Percentiles rank a stretch among this genome's conserved stretches.
Conservation (phyloP, 2,113 vertebrate species). For the Dolichallabes microphthalmus region DNA sequence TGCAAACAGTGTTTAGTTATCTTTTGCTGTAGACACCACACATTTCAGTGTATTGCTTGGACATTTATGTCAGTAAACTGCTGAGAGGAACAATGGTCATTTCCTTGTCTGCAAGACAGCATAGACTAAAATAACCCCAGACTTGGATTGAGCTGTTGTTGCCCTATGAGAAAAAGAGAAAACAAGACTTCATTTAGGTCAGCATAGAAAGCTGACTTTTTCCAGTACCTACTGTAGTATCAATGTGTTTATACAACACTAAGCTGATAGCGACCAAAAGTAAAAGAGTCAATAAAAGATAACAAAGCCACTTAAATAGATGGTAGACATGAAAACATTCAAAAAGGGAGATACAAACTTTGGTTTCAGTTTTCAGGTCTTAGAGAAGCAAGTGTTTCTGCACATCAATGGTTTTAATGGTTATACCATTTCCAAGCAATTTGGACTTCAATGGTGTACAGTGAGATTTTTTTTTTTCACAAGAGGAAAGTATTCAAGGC, state of each 20-base stretch:
- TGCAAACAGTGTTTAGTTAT: constrained; percentile 22
- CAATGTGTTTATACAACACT: background rate
- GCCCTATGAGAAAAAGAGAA: background rate
- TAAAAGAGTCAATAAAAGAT: background rate
- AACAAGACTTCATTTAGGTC: background rate
- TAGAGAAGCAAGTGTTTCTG: too few species aligned
- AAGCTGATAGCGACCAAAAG: background rate
- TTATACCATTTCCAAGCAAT: too few species aligned
- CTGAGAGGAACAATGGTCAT: constrained; percentile 45
- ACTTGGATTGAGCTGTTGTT: constrained; percentile 11
- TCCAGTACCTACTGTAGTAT: background rate
- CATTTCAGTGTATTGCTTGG: constrained; percentile 12
- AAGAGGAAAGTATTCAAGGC: too few species aligned
- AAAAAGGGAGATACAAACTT: background rate
- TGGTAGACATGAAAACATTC: background rate
- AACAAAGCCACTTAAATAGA: background rate
- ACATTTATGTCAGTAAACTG: constrained; percentile 40
- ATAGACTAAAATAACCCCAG: constrained; percentile 30
- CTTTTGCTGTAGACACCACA: constrained; percentile 7
- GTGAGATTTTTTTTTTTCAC: too few species aligned
- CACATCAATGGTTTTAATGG: too few species aligned
- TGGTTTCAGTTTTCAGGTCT: too few species aligned
- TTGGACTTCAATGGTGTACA: too few species aligned
- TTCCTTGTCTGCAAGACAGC: constrained; percentile 40
- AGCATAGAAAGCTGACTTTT: background rate